Conservation (phyloP, 2,113 vertebrate species). For the Boulengeromyrus knoepffleri region DNA sequence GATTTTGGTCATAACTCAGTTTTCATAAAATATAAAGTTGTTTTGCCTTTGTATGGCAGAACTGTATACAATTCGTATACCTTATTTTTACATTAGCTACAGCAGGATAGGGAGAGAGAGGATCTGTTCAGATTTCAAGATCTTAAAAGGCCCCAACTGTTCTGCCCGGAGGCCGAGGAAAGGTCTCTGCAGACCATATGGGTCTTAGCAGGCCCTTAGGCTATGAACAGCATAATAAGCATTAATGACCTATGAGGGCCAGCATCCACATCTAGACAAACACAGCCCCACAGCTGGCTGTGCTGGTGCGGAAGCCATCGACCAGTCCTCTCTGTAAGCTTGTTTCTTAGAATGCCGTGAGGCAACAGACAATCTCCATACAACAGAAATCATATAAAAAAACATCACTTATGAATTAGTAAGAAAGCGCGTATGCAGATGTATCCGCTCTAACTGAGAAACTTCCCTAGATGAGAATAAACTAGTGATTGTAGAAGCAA, state of each 20-base stretch:
- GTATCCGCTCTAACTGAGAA: not conserved
- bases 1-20: not conserved
- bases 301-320: not conserved
- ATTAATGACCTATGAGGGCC: not conserved
- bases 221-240: not conserved
- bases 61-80: not conserved
- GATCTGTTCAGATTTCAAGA: not conserved
- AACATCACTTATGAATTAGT: not conserved
- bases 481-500: not conserved
- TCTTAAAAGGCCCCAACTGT: not conserved
- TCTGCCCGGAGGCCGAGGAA: not conserved
- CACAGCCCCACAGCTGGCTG: not conserved
- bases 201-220: not conserved
- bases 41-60: not conserved
- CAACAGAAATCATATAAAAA: not conserved
- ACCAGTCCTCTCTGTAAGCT: not conserved
- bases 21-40: not conserved
- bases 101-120: not conserved
- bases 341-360: not conserved
- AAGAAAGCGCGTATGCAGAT: not conserved
- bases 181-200: slow-evolving; percentile 7
- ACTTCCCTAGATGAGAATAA: not conserved
- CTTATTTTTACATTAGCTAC: not conserved
- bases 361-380: not conserved
- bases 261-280: not conserved